Evolutionary conservation across 2,113 vertebrate species (phyloP), one percentile per base, ranked within the genome.

Genomic region (Alligator sinensis): DNA sequence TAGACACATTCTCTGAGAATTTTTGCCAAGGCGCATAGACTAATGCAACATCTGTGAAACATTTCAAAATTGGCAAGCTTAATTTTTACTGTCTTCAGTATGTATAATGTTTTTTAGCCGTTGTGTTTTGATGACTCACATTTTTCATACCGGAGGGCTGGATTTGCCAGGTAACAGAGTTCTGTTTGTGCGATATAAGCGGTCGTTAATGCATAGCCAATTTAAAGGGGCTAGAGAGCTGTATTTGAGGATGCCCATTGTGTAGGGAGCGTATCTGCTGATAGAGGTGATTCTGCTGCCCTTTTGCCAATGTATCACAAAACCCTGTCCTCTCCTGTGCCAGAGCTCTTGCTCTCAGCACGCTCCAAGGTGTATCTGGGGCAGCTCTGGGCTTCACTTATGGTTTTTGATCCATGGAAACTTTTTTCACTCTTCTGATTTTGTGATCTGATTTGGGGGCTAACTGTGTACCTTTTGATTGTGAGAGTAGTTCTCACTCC

Each of bases 361-460:
- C 2, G 47, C 47, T 47, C 47, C 47, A 47, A 47, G 47, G 47
- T 47, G 47, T 47, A 47, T 47, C 47, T 47, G 47, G 8, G 47
- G 47, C 47, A 47, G 47, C 47, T 47, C 47, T 47, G 47, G 47
- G 47, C 7, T 9, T 47, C 47, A 47, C 8, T 47, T 47, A 47
- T 47, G 47, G 47, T 47, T 47, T 47, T 47, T 47, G 47, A 47
- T 47, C 47, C 47, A 9, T 47, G 47, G 47, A 77, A 84, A 82
- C 76, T n/a, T 80, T 86, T 91, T 59, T 28, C 63, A 66, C 6
- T 66, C 25, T 16, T 11, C 61, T 89, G 83, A 84, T 54, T 79
- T 59, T 82, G 2, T 88, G 74, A 81, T 93, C 86, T 95, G 86
- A 92, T 93, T 89, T 91, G 94, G 75, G 68, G 80, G 86, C 91